These are phyloP conservation scores for Eclectus roratus DNA, from an alignment of 2,113 vertebrate species.

Conservation along the genomic window DNA sequence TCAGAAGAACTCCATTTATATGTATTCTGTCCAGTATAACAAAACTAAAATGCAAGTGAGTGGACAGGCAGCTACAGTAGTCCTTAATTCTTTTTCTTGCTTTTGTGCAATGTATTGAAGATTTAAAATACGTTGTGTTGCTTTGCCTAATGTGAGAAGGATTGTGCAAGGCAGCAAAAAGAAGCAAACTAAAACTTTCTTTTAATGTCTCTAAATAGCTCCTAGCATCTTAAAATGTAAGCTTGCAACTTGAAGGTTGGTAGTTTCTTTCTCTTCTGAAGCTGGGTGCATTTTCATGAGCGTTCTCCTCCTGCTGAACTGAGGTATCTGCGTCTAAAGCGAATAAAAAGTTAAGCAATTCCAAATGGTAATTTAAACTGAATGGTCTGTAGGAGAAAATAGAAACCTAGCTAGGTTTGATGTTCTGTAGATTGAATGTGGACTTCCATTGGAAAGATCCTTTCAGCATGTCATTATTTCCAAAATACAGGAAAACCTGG, in stretches of 20 bases:
- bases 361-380: neutral
- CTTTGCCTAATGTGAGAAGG: neutral
- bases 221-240: neutral
- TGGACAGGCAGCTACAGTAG: neutral
- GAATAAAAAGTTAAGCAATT: neutral
- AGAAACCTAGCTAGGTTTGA: neutral
- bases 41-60: neutral
- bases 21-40: neutral
- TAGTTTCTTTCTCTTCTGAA: neutral
- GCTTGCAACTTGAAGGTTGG: rapidly evolving
- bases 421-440: neutral
- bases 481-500: neutral
- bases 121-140: neutral
- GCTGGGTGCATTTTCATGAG: neutral
- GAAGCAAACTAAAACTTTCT: neutral
- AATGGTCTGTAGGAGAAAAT: neutral
- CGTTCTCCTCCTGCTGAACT: neutral
- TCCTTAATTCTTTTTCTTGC: neutral
- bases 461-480: neutral
- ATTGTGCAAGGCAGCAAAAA: neutral
- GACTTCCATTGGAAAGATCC: neutral
- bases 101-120: neutral
- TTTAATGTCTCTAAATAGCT: neutral
- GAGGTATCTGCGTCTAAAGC: neutral
- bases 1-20: neutral